Conservation (phyloP, 1,140 invertebrate species). For the Stenopsyche tienmushanensis region DNA sequence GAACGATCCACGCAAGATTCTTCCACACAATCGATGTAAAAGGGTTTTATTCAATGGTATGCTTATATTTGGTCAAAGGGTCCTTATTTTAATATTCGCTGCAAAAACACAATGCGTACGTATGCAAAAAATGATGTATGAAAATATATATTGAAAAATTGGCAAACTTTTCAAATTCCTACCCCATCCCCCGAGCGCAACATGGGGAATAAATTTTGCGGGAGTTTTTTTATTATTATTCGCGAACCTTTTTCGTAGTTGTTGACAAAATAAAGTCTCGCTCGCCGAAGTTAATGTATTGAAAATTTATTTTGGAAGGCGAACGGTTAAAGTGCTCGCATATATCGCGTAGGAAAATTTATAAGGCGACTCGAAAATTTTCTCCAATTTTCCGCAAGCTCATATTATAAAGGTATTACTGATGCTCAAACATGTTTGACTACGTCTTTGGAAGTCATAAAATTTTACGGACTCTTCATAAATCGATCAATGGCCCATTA, state of each 20-base stretch:
- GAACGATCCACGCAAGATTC: no score
- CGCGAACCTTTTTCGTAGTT: constrained; percentile 15
- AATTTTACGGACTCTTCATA: no score
- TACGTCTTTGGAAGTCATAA: no score
- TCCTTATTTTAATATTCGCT: constrained; percentile 1
- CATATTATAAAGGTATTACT: no score
- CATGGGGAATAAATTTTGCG: constrained; percentile 4
- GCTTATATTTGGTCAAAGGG: not conserved
- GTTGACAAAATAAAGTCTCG: constrained; percentile 40
- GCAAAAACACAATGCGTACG: constrained; percentile 1
- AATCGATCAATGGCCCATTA: no score
- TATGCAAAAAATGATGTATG: constrained; percentile 7
- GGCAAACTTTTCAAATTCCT: constrained; percentile 20
- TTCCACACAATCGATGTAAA: no score
- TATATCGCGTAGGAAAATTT: not conserved
- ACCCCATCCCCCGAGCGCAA: not conserved
- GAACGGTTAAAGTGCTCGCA: constrained; percentile 34
- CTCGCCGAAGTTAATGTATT: constrained; percentile 37
- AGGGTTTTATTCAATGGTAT: not conserved
- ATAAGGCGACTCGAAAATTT: no score
- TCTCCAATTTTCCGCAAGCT: no score
- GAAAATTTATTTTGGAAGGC: constrained; percentile 33
- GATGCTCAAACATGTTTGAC: no score
- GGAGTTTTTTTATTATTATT: not conserved
- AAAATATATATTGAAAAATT: constrained; percentile 17